Conservation (phyloP, 2,113 vertebrate genomes). For the Microcebus ravelobensis region DNA sequence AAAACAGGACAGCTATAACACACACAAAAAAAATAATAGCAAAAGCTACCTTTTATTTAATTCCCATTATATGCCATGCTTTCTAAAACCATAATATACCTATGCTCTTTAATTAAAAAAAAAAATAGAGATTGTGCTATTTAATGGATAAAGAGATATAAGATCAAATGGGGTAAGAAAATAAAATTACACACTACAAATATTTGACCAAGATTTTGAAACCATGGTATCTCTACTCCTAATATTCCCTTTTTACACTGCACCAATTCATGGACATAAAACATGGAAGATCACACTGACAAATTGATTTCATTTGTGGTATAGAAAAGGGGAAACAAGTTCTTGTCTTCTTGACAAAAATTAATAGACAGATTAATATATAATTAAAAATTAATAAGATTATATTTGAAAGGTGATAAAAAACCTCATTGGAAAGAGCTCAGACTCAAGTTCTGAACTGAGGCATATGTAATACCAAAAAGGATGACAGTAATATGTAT, state of each 20-base stretch:
- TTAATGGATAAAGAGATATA: neutral
- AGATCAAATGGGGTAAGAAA: neutral
- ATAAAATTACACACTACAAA: neutral
- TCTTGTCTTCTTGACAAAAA: neutral
- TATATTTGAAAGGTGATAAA: neutral
- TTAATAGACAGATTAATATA: neutral
- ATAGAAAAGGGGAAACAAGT: neutral
- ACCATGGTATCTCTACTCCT: neutral
- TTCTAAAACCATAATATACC: neutral
- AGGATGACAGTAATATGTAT: neutral
- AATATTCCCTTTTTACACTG: neutral
- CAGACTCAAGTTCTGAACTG: neutral
- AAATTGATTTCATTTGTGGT: neutral
- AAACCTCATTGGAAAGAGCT: neutral
- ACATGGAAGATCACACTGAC: neutral
- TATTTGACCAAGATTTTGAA: neutral
- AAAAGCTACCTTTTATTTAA: neutral
- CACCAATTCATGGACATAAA: neutral
- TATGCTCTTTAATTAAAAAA: neutral
- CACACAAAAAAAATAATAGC: neutral
- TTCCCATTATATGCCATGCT: neutral
- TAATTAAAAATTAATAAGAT: neutral
- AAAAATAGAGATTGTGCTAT: neutral
- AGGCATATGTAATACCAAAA: neutral
- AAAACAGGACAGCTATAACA: neutral